Conservation (phyloP, 2,113 vertebrate genomes). For the Redunca redunca region DNA sequence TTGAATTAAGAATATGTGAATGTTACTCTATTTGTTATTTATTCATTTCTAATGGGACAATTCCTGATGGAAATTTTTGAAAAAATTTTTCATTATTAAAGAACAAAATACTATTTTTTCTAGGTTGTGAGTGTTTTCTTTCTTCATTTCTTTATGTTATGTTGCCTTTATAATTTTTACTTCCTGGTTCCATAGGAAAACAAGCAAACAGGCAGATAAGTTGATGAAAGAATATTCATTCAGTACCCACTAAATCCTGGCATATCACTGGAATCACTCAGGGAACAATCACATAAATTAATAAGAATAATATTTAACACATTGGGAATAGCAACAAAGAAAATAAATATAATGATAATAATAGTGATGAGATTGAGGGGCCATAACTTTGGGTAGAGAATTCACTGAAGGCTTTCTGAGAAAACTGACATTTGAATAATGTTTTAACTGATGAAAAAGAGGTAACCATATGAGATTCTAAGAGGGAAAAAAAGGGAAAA, state of each 20-base stretch:
- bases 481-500: not conserved
- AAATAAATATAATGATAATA: not conserved
- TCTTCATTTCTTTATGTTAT: not conserved
- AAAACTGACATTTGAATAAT: not conserved
- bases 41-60: not conserved
- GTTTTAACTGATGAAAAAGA: not conserved
- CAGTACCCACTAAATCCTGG: not conserved
- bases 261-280: not conserved
- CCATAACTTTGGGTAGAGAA: not conserved
- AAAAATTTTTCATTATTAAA: conserved; percentile 21
- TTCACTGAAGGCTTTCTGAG: not conserved
- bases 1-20: conserved; percentile 5
- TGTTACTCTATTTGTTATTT: not conserved
- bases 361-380: not conserved
- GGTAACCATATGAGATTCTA: not conserved
- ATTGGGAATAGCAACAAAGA: not conserved
- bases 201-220: not conserved
- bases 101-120: not conserved
- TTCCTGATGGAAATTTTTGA: not conserved
- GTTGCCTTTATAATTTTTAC: not conserved
- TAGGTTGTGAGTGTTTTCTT: not conserved
- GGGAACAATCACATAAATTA: not conserved
- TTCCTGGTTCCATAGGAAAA: not conserved
- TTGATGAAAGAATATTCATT: not conserved
- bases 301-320: not conserved